Percentiles rank a stretch among this genome's conserved stretches.
phyloP scores from a whole-genome alignment of 2,797 vertebrate species.

The Sardinella longiceps region DNA sequence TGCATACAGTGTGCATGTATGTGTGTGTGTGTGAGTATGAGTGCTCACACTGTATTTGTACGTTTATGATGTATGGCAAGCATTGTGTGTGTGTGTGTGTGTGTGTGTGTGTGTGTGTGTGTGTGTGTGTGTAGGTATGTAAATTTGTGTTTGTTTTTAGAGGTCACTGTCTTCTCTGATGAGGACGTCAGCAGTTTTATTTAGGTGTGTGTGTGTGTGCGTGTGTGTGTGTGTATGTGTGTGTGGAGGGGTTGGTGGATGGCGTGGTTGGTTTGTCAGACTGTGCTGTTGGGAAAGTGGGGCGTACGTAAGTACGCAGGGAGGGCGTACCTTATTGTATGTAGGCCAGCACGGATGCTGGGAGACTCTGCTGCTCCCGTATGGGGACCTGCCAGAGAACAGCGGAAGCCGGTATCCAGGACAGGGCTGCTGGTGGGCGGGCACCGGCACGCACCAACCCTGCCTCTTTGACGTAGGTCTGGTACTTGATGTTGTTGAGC shows the following conservation, averaged over 20 bases:
- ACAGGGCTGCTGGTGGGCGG: conserved; percentile 31
- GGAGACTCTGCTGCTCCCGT: conserved; percentile 42
- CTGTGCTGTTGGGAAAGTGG: conserved; percentile 30
- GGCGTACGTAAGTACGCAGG: no score
- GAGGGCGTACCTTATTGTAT: conserved; percentile 40
- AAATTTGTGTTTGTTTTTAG: not conserved
- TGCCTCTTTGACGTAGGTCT: not conserved
- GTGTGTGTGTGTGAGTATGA: not conserved
- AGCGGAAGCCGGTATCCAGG: conserved; percentile 44
- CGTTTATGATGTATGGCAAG: no score
- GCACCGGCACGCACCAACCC: not conserved
- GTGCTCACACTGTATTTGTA: conserved; percentile 11
- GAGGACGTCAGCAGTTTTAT: no score
- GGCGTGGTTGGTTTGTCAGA: not conserved
- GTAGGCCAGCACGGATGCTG: conserved; percentile 47
- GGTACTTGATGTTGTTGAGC: not conserved
- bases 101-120: not conserved
- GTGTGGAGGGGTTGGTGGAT: not conserved
- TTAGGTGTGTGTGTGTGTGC: not conserved
- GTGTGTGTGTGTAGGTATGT: not conserved
- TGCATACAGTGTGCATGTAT: not conserved
- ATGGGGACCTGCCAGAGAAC: conserved; percentile 37
- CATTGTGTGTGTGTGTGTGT: not conserved
- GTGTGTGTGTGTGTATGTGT: not conserved
- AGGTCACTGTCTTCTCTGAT: no score